Conservation (phyloP, 2,888 invertebrate species). For the Cotesia congregata region DNA sequence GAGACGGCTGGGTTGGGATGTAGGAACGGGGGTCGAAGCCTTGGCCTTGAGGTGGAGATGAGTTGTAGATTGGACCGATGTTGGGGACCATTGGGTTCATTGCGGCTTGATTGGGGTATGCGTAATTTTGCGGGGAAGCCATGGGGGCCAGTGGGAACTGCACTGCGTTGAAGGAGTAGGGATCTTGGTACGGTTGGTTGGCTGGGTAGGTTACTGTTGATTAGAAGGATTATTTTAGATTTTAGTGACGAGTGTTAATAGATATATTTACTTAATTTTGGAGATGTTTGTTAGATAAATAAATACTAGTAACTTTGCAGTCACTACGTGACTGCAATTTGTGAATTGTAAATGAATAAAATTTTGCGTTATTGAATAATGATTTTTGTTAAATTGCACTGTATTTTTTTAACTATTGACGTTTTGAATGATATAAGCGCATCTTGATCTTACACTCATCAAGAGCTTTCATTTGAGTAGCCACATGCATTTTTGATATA, state of each 20-base stretch:
- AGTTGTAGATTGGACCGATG: conserved; percentile 38
- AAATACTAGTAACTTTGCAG: no score
- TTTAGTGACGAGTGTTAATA: background rate
- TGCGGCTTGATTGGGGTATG: conserved; percentile 41
- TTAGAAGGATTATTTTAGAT: background rate
- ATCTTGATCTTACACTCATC: no score
- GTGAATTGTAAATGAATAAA: no score
- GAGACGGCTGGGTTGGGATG: conserved; percentile 47
- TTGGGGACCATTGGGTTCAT: conserved; percentile 37
- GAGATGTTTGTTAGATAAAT: no score
- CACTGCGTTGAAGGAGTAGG: conserved; percentile 41
- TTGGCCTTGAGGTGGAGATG: conserved; percentile 44
- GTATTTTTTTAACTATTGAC: no score
- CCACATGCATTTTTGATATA: no score
- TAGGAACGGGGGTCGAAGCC: conserved; percentile 57
- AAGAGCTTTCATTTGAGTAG: no score
- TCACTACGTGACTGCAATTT: no score
- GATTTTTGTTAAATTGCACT: no score
- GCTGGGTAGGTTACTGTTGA: conserved; percentile 38
- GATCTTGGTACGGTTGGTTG: conserved; percentile 47
- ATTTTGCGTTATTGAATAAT: no score
- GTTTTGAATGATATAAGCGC: no score
- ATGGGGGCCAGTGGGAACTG: conserved; percentile 37
- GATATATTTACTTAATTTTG: no score
- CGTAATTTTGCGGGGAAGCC: background rate